phyloP scores from a whole-genome alignment of 2,113 vertebrate genomes.

The Cygnus buccinator region DNA sequence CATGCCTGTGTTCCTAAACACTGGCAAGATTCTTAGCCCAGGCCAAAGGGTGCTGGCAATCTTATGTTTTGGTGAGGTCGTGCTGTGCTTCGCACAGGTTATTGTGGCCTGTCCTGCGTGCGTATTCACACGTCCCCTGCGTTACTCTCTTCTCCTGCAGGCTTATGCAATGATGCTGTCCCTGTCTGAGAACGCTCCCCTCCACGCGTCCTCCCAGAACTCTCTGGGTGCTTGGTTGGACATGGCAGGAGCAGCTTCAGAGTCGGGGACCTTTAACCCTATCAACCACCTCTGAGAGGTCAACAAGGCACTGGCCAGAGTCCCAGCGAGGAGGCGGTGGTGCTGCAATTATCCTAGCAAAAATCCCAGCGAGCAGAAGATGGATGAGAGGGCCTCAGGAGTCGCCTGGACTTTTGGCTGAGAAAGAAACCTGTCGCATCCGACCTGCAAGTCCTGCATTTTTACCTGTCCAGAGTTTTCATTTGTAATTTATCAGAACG shows the following conservation, averaged over 20 bases:
- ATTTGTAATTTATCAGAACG: slow-evolving; percentile 31
- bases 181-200: slow-evolving; percentile 93
- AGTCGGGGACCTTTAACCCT: slow-evolving; percentile 93
- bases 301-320: slow-evolving; percentile 47
- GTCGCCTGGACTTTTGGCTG: slow-evolving; percentile 19
- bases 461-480: not conserved
- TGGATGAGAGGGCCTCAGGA: slow-evolving; percentile 53
- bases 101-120: accelerated
- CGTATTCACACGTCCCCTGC: not conserved
- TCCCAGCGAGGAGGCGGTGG: slow-evolving; percentile 42
- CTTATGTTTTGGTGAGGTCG: accelerated
- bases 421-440: slow-evolving; percentile 31
- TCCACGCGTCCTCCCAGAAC: slow-evolving; percentile 93
- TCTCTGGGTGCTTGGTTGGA: slow-evolving; percentile 98
- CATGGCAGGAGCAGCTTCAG: slow-evolving; percentile 90
- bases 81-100: not conserved
- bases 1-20: accelerated
- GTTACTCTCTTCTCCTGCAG: slow-evolving; percentile 68
- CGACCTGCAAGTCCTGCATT: not conserved
- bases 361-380: slow-evolving; percentile 62
- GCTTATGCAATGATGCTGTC: slow-evolving; percentile 99
- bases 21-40: not conserved
- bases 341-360: slow-evolving; percentile 45
- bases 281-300: slow-evolving; percentile 94
- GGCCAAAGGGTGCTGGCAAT: not conserved